Evolutionary conservation across 2,797 vertebrate genomes (phyloP).

Genomic region (Somateria mollissima): DNA sequence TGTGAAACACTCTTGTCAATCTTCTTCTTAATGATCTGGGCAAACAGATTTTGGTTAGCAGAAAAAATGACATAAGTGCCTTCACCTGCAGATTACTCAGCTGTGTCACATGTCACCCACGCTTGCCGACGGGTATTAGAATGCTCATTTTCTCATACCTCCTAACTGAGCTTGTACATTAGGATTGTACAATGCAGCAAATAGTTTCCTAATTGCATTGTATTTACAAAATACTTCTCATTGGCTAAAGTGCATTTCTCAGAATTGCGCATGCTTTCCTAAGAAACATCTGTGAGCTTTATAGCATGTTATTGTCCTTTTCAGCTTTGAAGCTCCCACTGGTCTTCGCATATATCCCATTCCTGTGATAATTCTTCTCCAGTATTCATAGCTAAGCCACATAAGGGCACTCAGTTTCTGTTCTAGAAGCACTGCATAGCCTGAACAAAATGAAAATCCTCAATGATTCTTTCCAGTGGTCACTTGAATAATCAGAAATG

Average conservation of each 20-base stretch:
- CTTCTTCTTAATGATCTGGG: not conserved
- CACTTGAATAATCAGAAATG: conserved; percentile 21
- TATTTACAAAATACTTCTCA: not conserved
- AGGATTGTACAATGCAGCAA: not conserved
- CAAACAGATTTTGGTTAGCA: not conserved
- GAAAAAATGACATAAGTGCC: not conserved
- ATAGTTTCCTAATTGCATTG: not conserved
- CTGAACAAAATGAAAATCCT: conserved; percentile 39
- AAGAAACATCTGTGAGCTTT: not conserved
- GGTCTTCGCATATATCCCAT: not conserved
- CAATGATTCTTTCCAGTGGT: not conserved
- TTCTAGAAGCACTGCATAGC: not conserved
- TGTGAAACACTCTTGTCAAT: not conserved
- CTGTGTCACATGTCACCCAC: not conserved
- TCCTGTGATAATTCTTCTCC: not conserved
- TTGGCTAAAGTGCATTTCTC: not conserved
- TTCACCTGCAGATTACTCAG: not conserved
- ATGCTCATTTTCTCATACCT: not conserved
- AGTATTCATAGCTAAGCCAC: not conserved
- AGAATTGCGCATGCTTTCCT: not conserved
- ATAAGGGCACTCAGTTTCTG: not conserved
- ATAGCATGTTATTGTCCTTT: not conserved
- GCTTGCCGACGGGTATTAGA: not conserved
- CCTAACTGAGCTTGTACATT: not conserved
- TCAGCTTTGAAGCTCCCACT: not conserved